These are phyloP conservation scores for Typhlichthys eigenmanni DNA, from an alignment of 2,797 vertebrate species.

Conservation along the genomic window DNA sequence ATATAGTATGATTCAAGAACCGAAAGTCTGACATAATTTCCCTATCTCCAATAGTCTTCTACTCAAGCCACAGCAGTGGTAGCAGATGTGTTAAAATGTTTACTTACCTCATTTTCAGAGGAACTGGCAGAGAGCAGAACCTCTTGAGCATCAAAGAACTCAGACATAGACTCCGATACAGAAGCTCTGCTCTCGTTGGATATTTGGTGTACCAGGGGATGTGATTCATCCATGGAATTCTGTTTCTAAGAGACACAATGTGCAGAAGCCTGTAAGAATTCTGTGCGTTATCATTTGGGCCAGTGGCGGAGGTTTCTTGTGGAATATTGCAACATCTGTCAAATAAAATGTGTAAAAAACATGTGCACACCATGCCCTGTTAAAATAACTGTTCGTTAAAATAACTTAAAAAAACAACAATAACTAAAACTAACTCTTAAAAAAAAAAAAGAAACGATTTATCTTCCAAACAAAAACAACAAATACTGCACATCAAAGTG, in stretches of 20 bases:
- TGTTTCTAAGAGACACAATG: constrained; percentile 77
- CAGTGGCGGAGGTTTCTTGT: background rate
- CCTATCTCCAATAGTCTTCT: too few relatives aligned
- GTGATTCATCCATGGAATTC: constrained; percentile 79
- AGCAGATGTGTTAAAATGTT: constrained; percentile 4
- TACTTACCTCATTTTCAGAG: constrained; percentile 95
- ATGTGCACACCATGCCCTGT: too few relatives aligned
- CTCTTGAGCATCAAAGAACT: constrained; percentile 99
- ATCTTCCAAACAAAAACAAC: constrained; percentile 13
- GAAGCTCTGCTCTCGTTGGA: constrained; percentile 95
- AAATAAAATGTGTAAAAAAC: too few relatives aligned
- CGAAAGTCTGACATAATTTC: too few relatives aligned
- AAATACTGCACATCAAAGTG: constrained; percentile 1
- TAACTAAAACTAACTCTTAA: too few relatives aligned
- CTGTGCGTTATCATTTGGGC: constrained; percentile 13
- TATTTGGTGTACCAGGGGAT: constrained; percentile 87
- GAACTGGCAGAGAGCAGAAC: constrained; percentile 94
- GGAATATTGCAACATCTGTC: background rate
- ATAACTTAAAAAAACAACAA: too few relatives aligned
- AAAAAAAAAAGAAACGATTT: background rate
- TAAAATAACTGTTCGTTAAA: too few relatives aligned
- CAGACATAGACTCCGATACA: constrained; percentile 90
- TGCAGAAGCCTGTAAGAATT: constrained; percentile 29
- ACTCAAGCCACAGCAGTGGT: too few relatives aligned
- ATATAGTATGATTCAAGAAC: too few relatives aligned